These are phyloP conservation scores for Lamproptera curius DNA, from an alignment of 2,888 invertebrate species.

Conservation along the genomic window DNA sequence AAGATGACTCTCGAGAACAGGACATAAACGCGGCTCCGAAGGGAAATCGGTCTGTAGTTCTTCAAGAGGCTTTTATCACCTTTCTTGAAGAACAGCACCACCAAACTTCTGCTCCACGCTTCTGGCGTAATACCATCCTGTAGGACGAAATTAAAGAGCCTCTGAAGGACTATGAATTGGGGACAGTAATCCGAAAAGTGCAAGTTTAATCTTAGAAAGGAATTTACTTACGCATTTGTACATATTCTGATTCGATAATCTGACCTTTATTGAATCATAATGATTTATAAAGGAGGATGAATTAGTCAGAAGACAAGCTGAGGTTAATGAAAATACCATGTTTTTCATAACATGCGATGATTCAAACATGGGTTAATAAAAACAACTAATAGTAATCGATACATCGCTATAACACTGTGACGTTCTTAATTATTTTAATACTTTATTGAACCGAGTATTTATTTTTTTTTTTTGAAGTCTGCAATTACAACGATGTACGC, in stretches of 20 bases:
- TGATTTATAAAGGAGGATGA: not conserved
- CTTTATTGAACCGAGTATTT: constrained; percentile 1
- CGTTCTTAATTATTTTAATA: constrained; percentile 7
- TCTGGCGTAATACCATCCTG: too few species aligned
- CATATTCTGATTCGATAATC: not conserved
- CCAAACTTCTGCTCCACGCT: too few species aligned
- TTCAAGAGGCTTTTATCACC: too few species aligned
- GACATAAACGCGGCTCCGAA: too few species aligned
- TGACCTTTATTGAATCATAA: not conserved
- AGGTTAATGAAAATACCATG: not conserved
- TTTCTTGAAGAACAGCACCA: too few species aligned
- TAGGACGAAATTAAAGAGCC: too few species aligned
- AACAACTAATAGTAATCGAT: constrained; percentile 4
- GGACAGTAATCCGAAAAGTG: not conserved
- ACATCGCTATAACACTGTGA: not conserved
- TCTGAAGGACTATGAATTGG: not conserved
- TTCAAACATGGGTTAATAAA: not conserved
- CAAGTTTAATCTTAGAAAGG: not conserved
- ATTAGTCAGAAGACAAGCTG: not conserved
- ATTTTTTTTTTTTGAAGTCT: not conserved
- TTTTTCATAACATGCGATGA: constrained; percentile 2
- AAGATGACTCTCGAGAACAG: too few species aligned
- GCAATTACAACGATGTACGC: too few species aligned
- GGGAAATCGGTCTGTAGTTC: too few species aligned
- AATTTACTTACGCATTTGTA: not conserved